Conservation (phyloP, 2,888 invertebrate genomes). For the Mystacides longicornis region DNA sequence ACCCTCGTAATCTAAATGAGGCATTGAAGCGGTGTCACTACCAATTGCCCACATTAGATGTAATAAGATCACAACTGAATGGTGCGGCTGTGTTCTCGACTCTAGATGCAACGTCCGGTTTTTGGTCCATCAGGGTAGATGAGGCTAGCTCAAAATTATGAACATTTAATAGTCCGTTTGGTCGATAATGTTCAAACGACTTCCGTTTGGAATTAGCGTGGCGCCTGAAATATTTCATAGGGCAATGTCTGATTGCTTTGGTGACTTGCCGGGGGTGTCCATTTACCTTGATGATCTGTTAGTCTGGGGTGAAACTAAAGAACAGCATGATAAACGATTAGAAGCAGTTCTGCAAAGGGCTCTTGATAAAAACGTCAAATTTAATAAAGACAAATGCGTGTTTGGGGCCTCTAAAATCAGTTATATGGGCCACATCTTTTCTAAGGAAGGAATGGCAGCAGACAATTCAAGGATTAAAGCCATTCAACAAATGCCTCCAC, state of each 20-base stretch:
- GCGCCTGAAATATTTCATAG: constrained; percentile 5
- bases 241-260: constrained; percentile 5
- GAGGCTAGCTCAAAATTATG: neutral
- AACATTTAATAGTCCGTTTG: constrained; percentile 1
- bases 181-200: neutral
- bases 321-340: neutral
- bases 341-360: neutral
- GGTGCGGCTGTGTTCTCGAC: neutral
- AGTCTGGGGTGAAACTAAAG: neutral
- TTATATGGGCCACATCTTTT: constrained; percentile 27
- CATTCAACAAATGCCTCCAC: constrained; percentile 11
- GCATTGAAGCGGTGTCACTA: neutral
- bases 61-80: neutral
- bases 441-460: constrained; percentile 16
- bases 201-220: constrained; percentile 5
- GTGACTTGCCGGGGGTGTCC: constrained; percentile 2
- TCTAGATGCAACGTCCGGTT: neutral
- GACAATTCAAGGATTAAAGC: constrained; percentile 20
- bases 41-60: constrained; percentile 1
- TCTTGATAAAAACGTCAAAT: constrained; percentile 7
- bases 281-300: constrained; percentile 6
- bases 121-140: neutral
- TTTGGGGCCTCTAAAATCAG: constrained; percentile 20
- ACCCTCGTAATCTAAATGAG: no score
- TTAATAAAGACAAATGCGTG: constrained; percentile 21